These are phyloP conservation scores for Gonatopus flavifemur DNA, from an alignment of 1,140 invertebrate genomes.

Conservation along the genomic window DNA sequence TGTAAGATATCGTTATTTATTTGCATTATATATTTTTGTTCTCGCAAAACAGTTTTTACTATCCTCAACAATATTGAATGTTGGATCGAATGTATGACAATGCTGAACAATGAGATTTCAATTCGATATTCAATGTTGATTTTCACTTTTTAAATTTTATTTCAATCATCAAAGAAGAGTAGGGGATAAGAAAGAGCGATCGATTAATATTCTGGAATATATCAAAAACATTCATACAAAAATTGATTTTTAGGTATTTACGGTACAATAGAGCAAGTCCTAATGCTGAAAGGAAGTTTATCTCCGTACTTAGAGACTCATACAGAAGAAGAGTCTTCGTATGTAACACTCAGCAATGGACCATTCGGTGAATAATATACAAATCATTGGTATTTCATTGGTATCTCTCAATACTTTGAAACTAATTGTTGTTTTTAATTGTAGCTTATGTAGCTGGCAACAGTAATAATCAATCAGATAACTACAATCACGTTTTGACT, in stretches of 20 bases:
- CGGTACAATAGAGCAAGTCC: constrained; percentile 51
- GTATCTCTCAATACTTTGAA: background rate
- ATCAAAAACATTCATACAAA: too few relatives aligned
- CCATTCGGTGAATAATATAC: constrained; percentile 40
- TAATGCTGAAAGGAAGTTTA: constrained; percentile 58
- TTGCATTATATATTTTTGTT: background rate
- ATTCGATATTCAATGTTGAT: background rate
- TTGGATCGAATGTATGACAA: too few relatives aligned
- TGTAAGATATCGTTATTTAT: constrained; percentile 4
- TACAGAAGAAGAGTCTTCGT: constrained; percentile 53
- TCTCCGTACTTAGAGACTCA: constrained; percentile 49
- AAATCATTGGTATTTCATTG: background rate
- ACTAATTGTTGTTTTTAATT: constrained; percentile 23
- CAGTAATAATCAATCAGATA: constrained; percentile 29
- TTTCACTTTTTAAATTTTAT: too few relatives aligned
- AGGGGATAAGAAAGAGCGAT: too few relatives aligned
- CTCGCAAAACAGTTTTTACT: background rate
- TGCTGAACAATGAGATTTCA: background rate
- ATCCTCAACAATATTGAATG: too few relatives aligned
- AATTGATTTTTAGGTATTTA: constrained; percentile 29
- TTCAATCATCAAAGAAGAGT: too few relatives aligned
- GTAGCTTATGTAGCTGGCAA: constrained; percentile 48
- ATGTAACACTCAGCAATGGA: constrained; percentile 54
- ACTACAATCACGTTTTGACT: constrained; percentile 41
- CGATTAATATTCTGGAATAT: too few relatives aligned